Percentiles rank a stretch among this genome's conserved stretches.
Evolutionary conservation across 2,797 vertebrate species (phyloP).

Genomic region (Mormyrus hasselquistii): DNA sequence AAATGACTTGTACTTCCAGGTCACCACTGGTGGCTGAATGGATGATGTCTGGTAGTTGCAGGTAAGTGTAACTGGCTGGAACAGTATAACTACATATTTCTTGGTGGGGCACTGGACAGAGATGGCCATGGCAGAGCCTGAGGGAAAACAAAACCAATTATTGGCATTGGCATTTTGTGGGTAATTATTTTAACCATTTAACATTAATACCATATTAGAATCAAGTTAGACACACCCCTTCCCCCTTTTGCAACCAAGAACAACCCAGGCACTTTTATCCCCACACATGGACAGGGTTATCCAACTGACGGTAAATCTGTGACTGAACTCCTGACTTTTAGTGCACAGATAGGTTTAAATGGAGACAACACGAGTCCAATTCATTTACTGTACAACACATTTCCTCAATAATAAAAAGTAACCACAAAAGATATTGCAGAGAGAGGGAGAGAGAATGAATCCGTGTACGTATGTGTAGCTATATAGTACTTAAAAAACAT

Average conservation of each 20-base stretch:
- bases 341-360: neutral
- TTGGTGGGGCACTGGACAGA: constrained; percentile 64
- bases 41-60: constrained; percentile 64
- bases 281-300: neutral
- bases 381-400: neutral
- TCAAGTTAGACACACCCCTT: neutral
- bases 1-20: constrained; percentile 83
- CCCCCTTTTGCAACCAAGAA: neutral
- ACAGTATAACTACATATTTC: constrained; percentile 74
- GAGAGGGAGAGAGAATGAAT: neutral
- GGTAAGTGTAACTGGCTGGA: constrained; percentile 74
- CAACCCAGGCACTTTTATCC: neutral
- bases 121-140: constrained; percentile 58
- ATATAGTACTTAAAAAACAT: neutral
- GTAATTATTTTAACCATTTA: neutral
- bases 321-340: neutral
- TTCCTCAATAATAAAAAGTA: neutral
- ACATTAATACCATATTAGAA: neutral
- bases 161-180: neutral
- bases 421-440: neutral
- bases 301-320: neutral
- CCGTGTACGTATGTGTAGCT: neutral
- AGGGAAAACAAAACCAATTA: neutral
- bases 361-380: neutral
- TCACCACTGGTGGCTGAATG: constrained; percentile 53